Base-by-base conservation (phyloP, 2,113 vertebrate genomes). In the Cyprichromis sp. region DNA sequence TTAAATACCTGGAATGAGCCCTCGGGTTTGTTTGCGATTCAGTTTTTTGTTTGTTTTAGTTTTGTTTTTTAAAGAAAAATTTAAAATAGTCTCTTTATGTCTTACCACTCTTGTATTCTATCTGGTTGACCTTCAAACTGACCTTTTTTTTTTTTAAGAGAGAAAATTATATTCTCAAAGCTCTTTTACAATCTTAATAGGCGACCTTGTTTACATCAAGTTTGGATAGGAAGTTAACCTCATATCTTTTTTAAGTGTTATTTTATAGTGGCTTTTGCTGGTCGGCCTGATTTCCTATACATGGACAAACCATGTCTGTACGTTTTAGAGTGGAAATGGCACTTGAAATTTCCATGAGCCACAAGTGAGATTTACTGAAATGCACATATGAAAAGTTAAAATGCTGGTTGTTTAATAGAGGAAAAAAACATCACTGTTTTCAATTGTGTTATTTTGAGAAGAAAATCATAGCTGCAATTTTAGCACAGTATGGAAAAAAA, bases 141-240 rank as follows among this genome's bases (percentile, higher is more conserved):
- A 55, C 16, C 40, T 87, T 84, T 88, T 84, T 83, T 84, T 83
- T 83, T 88, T 80, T 78, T 40, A 54, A 66, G 24, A 47, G 10
- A 76, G 36, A 78, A 84, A 83, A 68, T 55, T 8, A 85, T 73
- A 82, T 86, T 81, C 31, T 83, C 82, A 14, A 86, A 12, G 55
- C 61, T 87, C 13, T 83, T 80, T 90, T 85, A 59, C 63, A 90
- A 31, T 89, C 86, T 88, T 53, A 85, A 78, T 78, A 36, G 61
- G 81, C 53, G 88, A 89, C 82, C 38, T 59, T 91, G 93, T 94
- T 95, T 95, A 94, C 94, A 94, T 85, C 26, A 84, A 83, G 89
- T 80, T 84, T 80, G 42, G 82, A 80, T 86, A 86, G 34, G 90
- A 80, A 36, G 4, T 82, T 82, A 12, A 80, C 81, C 38, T 87